These are phyloP conservation scores for Cossypha niveicapilla DNA, from an alignment of 2,797 vertebrate genomes.

Conservation along the genomic window DNA sequence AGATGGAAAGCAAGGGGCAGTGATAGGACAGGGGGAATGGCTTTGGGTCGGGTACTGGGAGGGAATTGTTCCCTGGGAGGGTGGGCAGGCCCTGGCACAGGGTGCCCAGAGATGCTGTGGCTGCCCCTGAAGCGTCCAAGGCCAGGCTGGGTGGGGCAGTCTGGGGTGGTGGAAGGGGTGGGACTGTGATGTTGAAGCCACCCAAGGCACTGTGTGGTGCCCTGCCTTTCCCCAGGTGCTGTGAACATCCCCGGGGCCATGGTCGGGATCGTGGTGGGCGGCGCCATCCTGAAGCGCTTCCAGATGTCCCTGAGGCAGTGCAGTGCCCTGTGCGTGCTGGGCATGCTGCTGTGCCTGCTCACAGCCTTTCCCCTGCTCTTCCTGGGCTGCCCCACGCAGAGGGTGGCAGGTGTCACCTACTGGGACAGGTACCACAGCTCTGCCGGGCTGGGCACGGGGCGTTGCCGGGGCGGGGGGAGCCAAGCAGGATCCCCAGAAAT, in stretches of 20 bases:
- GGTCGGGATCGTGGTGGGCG: constrained; percentile 84
- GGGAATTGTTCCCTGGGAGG: neutral
- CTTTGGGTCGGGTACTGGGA: neutral
- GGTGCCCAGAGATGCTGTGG: neutral
- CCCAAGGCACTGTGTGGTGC: neutral
- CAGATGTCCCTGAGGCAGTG: constrained; percentile 76
- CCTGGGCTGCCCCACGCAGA: constrained; percentile 86
- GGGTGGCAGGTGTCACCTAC: constrained; percentile 58
- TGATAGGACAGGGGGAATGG: neutral
- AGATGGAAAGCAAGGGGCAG: neutral
- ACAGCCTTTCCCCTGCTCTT: constrained; percentile 81
- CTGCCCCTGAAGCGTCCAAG: neutral
- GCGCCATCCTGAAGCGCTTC: constrained; percentile 81
- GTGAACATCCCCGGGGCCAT: constrained; percentile 83
- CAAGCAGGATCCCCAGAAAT: neutral
- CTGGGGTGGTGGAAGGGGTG: neutral
- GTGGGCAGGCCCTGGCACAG: neutral
- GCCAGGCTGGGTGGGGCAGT: accelerated
- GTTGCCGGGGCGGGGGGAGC: neutral
- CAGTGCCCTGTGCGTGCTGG: constrained; percentile 72
- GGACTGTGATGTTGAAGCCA: too few species aligned
- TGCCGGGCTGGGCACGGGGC: accelerated
- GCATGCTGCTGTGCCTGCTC: constrained; percentile 75
- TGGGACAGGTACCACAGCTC: neutral
- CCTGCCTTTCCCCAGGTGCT: constrained; percentile 68